Evolutionary conservation across 1,140 invertebrate genomes (phyloP).

Genomic region (Aradophagus sp.): DNA sequence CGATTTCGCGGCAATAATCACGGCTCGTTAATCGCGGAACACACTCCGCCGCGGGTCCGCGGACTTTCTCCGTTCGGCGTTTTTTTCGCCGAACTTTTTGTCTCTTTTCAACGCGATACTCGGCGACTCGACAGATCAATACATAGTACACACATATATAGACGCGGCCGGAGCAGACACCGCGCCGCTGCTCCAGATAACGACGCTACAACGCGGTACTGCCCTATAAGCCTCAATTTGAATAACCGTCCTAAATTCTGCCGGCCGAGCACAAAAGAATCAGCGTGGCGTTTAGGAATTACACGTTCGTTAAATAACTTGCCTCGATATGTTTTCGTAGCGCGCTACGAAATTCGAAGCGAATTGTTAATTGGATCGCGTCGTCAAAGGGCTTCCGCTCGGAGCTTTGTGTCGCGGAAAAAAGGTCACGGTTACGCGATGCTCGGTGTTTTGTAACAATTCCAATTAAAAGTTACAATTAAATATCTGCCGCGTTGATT

Average conservation of each 20-base stretch:
- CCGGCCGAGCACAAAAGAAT: slow-evolving; percentile 55
- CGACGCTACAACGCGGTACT: slow-evolving; percentile 59
- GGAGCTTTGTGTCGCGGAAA: no score
- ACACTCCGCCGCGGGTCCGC: no score
- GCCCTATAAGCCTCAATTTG: slow-evolving; percentile 69
- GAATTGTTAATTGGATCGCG: neutral
- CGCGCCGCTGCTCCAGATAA: slow-evolving; percentile 70
- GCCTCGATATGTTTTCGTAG: slow-evolving; percentile 3
- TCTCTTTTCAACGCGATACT: slow-evolving; percentile 59
- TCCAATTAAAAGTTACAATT: no score
- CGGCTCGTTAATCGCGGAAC: no score
- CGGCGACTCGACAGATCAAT: slow-evolving; percentile 69
- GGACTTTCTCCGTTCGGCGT: no score
- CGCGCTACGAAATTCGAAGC: neutral
- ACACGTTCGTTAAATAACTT: slow-evolving; percentile 9
- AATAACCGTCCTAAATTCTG: slow-evolving; percentile 64
- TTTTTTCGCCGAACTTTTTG: neutral
- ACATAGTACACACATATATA: slow-evolving; percentile 58
- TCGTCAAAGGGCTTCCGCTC: no score
- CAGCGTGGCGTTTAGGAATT: slow-evolving; percentile 11
- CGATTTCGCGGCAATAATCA: no score
- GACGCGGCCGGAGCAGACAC: slow-evolving; percentile 65
- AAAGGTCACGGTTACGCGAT: no score
- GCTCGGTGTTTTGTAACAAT: no score
- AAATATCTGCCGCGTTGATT: no score